phyloP scores from a whole-genome alignment of 2,888 invertebrate genomes.

The Lepidocyrtoides sp. region DNA sequence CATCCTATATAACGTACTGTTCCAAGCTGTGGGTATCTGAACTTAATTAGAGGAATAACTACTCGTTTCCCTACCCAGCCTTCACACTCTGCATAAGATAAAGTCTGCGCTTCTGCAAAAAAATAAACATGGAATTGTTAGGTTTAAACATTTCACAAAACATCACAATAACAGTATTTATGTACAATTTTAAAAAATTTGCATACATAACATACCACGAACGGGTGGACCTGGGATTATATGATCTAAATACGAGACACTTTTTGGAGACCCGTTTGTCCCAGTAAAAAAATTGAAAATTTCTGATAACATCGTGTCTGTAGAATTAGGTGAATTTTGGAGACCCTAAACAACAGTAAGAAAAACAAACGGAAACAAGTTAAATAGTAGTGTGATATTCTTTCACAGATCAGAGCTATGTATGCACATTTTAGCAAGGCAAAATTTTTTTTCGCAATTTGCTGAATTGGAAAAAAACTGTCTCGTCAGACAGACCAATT shows the following conservation, averaged over 20 bases:
- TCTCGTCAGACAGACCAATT: not conserved
- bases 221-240: slow-evolving; percentile 69
- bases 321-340: slow-evolving; percentile 1
- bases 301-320: slow-evolving; percentile 73
- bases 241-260: slow-evolving; percentile 64
- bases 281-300: slow-evolving; percentile 76
- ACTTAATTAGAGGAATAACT: slow-evolving; percentile 72
- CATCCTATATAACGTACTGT: slow-evolving; percentile 79
- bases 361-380: too few relatives aligned
- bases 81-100: slow-evolving; percentile 78
- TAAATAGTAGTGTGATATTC: too few relatives aligned
- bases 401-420: too few relatives aligned
- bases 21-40: slow-evolving; percentile 78
- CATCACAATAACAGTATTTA: too few relatives aligned
- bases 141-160: too few relatives aligned
- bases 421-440: not conserved
- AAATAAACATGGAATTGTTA: too few relatives aligned
- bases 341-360: slow-evolving; percentile 17
- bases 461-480: not conserved
- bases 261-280: slow-evolving; percentile 68
- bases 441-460: not conserved
- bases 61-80: slow-evolving; percentile 74
- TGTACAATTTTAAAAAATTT: too few relatives aligned
- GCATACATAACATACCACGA: slow-evolving; percentile 23
- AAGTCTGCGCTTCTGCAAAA: slow-evolving; percentile 64